Evolutionary conservation across 2,113 vertebrate genomes (phyloP).

Genomic region (Passer montanus): DNA sequence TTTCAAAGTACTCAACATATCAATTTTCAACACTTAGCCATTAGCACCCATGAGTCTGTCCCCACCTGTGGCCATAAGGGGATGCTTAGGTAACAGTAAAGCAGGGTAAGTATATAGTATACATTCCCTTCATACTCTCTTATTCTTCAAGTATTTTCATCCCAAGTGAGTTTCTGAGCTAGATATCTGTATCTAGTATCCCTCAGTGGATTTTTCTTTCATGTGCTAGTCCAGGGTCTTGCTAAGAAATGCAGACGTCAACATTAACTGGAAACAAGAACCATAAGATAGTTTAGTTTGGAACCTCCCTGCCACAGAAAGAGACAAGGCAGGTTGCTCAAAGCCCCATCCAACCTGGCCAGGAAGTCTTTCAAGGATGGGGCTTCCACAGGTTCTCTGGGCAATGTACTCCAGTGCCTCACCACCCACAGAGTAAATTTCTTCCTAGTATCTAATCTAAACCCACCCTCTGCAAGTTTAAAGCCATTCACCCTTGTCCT

Average conservation of each 20-base stretch:
- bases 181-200: neutral
- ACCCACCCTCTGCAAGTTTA: neutral
- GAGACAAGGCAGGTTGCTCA: neutral
- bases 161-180: neutral
- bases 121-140: neutral
- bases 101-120: neutral
- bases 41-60: neutral
- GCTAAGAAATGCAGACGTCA: neutral
- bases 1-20: neutral
- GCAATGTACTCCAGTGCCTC: neutral
- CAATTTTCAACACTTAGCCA: neutral
- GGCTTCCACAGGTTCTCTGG: neutral
- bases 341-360: neutral
- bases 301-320: neutral
- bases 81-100: neutral
- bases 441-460: neutral
- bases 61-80: neutral
- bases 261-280: neutral
- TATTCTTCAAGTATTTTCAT: neutral
- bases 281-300: neutral
- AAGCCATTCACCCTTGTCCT: neutral
- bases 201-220: neutral
- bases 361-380: neutral
- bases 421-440: neutral
- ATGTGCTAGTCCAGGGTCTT: neutral